Conservation (phyloP, 2,797 vertebrate species). For the Scleropages formosus region DNA sequence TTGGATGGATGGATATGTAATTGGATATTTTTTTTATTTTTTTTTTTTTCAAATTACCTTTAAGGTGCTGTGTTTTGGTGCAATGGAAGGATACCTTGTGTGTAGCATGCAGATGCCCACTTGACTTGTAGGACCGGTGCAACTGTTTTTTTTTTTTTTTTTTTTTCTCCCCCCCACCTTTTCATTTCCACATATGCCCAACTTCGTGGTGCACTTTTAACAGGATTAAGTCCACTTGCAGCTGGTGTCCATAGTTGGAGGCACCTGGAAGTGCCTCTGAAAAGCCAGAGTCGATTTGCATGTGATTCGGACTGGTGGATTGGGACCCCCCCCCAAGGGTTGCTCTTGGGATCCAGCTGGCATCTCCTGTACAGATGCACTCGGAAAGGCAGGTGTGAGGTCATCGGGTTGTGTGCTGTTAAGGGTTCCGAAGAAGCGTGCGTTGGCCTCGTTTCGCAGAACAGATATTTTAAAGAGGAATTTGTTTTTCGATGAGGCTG, state of each 20-base stretch:
- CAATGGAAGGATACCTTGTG: not conserved
- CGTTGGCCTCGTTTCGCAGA: not conserved
- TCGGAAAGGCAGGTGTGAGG: conserved; percentile 11
- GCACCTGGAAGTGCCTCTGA: conserved; percentile 13
- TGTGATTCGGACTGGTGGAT: conserved; percentile 23
- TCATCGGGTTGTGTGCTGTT: not conserved
- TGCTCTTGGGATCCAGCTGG: not conserved
- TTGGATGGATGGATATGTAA: too few relatives aligned
- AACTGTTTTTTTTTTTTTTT: too few relatives aligned
- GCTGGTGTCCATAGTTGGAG: conserved; percentile 39
- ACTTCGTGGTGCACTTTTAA: conserved; percentile 47
- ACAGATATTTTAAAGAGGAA: not conserved
- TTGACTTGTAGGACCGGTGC: conserved; percentile 51
- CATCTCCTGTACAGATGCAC: conserved; percentile 29
- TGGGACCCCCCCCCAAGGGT: not conserved
- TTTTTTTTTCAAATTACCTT: too few relatives aligned
- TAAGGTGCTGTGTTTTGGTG: too few relatives aligned
- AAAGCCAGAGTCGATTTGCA: conserved; percentile 26
- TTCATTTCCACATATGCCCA: conserved; percentile 46
- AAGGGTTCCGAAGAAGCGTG: not conserved
- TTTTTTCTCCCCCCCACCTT: too few relatives aligned
- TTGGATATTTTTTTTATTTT: too few relatives aligned
- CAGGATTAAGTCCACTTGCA: conserved; percentile 44
- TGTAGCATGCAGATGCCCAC: conserved; percentile 22
- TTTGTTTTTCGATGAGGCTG: too few relatives aligned